Percentiles rank a stretch among this genome's conserved stretches.
Evolutionary conservation across 2,888 invertebrate species (phyloP).

Genomic region (Phytoseiulus persimilis): DNA sequence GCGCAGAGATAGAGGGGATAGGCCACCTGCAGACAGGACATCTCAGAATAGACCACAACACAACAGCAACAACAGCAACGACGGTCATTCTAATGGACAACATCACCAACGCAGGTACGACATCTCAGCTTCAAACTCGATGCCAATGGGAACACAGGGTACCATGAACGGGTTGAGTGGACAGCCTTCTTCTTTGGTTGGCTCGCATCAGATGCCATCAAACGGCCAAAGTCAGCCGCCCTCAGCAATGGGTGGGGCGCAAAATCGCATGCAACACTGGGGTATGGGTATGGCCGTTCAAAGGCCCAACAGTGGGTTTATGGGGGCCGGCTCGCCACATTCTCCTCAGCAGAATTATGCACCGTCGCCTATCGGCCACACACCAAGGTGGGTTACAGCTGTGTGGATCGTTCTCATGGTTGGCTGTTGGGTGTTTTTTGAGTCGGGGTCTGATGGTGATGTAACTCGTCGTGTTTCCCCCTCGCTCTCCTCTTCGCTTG

Average conservation of each 20-base stretch:
- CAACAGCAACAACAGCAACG: background rate
- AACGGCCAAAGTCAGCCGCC: background rate
- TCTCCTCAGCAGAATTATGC: constrained; percentile 14
- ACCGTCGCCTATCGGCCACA: background rate
- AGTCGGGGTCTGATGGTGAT: background rate
- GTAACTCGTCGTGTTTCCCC: background rate
- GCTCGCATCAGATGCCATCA: background rate
- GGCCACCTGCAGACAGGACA: constrained; percentile 5
- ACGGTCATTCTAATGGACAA: constrained; percentile 5
- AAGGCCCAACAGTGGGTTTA: constrained; percentile 14
- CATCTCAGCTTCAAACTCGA: constrained; percentile 5
- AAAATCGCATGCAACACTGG: constrained; percentile 5
- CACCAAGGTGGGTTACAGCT: background rate
- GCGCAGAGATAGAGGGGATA: background rate
- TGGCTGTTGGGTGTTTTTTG: background rate
- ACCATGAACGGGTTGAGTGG: background rate
- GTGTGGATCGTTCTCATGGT: background rate
- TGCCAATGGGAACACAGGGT: background rate
- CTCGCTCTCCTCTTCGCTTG: background rate
- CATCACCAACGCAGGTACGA: constrained; percentile 5
- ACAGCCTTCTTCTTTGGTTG: background rate
- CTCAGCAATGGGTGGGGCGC: background rate
- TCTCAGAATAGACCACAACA: background rate
- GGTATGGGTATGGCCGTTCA: constrained; percentile 5
- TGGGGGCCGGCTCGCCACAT: constrained; percentile 17